Conservation (phyloP, 1,140 invertebrate species). For the Anoplolepis gracilipes region DNA sequence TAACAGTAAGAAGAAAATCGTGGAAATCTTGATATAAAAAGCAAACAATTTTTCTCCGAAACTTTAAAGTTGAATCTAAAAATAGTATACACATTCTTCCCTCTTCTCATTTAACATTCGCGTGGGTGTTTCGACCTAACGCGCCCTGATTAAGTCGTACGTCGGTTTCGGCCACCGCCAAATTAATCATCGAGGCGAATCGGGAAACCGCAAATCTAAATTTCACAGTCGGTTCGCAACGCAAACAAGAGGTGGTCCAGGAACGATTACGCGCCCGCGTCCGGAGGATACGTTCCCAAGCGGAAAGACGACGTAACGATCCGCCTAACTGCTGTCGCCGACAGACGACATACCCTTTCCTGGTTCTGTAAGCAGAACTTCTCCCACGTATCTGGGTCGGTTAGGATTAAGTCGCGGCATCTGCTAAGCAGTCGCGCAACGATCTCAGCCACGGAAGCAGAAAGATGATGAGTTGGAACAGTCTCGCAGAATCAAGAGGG, state of each 20-base stretch:
- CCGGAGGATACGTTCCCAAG: conserved; percentile 24
- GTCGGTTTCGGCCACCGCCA: background rate
- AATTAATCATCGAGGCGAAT: conserved; percentile 18
- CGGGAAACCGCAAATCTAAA: conserved; percentile 40
- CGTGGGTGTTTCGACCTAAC: background rate
- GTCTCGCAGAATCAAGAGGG: conserved; percentile 10
- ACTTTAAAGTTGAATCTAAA: background rate
- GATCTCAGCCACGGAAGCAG: conserved; percentile 17
- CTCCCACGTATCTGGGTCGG: background rate
- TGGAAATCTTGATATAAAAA: no score
- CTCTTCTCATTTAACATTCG: background rate
- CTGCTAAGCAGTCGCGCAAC: conserved; percentile 29
- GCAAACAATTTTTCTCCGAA: background rate
- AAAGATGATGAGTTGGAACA: conserved; percentile 48
- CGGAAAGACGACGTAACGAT: background rate
- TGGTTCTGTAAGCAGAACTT: conserved; percentile 5
- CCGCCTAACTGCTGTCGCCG: conserved; percentile 15
- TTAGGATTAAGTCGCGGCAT: conserved; percentile 25
- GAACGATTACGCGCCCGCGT: conserved; percentile 28
- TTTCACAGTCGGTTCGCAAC: conserved; percentile 20
- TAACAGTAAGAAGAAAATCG: no score
- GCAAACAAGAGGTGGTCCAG: conserved; percentile 19
- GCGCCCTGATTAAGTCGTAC: conserved; percentile 21
- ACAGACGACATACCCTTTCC: background rate
- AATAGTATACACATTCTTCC: background rate